Percentiles rank a stretch among this genome's conserved stretches.
phyloP scores from a whole-genome alignment of 2,797 vertebrate genomes.

The Gadopsis bispinosus region DNA sequence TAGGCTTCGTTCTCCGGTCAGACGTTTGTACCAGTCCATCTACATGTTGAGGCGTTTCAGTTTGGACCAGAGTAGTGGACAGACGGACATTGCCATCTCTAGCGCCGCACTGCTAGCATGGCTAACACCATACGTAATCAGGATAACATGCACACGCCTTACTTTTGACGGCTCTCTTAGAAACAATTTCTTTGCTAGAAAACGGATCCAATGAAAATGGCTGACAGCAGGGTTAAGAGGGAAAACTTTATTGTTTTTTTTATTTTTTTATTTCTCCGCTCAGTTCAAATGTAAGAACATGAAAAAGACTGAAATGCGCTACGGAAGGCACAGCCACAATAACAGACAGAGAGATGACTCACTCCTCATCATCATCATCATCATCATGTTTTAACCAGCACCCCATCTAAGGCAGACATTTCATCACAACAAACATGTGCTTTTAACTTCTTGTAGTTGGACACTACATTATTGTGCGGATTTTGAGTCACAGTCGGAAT shows the following conservation, averaged over 20 bases:
- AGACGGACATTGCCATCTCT: neutral
- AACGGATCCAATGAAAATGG: neutral
- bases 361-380: neutral
- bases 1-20: neutral
- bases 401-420: constrained; percentile 36
- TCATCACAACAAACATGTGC: constrained; percentile 64
- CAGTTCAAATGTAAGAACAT: constrained; percentile 58
- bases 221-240: constrained; percentile 12
- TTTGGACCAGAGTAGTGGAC: neutral
- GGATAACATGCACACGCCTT: neutral
- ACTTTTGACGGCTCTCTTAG: neutral
- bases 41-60: neutral
- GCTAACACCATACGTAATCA: neutral
- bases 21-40: neutral
- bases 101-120: neutral
- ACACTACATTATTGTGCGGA: constrained; percentile 47
- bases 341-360: constrained; percentile 37
- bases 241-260: constrained; percentile 58
- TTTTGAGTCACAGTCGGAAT: constrained; percentile 29
- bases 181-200: neutral
- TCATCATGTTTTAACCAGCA: constrained; percentile 50
- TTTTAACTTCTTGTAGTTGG: constrained; percentile 34
- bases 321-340: constrained; percentile 71
- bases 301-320: constrained; percentile 47
- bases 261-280: constrained; percentile 26